Evolutionary conservation across 1,140 invertebrate species (phyloP).

Genomic region (Chironomus striatipennis): DNA sequence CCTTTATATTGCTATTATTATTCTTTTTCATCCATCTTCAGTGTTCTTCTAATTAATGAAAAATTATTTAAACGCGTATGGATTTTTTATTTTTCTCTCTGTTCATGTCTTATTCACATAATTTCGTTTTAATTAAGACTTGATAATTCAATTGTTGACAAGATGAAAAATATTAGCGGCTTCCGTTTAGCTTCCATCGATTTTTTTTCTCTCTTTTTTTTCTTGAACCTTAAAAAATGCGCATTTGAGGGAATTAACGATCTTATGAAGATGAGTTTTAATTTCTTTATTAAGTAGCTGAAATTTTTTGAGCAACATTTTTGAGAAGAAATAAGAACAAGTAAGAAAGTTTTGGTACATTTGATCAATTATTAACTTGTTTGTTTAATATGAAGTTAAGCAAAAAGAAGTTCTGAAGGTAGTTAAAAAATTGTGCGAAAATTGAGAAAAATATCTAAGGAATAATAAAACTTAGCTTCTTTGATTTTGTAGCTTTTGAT

Average conservation of each 20-base stretch:
- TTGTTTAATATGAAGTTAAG: no score
- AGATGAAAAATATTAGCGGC: constrained; percentile 23
- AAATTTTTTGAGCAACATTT: background rate
- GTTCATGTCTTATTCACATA: constrained; percentile 3
- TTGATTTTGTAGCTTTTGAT: no score
- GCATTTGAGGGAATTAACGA: constrained; percentile 7
- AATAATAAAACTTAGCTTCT: no score
- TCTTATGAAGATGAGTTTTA: background rate
- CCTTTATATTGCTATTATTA: background rate
- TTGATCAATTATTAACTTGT: no score
- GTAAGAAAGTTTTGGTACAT: background rate
- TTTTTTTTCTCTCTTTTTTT: background rate
- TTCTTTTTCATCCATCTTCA: background rate
- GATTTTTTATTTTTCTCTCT: background rate
- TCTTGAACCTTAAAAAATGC: background rate
- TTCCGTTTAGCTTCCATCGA: constrained; percentile 18
- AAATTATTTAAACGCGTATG: constrained; percentile 9
- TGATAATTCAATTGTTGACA: constrained; percentile 24
- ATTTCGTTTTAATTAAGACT: constrained; percentile 24
- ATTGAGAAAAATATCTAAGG: no score
- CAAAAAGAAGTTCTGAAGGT: no score
- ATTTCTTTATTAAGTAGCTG: background rate
- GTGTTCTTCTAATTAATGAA: constrained; percentile 9
- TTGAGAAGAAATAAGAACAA: background rate
- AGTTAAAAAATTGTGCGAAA: no score